Evolutionary conservation across 2,888 invertebrate species (phyloP).

Genomic region (Stenoptilia bipunctidactyla): DNA sequence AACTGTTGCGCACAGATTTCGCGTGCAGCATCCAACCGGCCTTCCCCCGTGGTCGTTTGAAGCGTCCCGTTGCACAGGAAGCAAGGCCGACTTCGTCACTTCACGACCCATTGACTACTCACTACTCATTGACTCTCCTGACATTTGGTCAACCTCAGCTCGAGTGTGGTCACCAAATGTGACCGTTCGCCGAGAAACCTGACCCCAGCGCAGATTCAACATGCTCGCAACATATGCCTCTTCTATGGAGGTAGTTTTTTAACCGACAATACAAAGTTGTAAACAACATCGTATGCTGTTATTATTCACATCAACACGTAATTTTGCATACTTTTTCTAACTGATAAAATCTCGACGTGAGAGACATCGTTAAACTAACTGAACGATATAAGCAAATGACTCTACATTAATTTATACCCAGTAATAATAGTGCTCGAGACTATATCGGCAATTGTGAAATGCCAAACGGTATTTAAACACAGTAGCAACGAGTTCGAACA

Average conservation of each 20-base stretch:
- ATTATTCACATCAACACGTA: too few relatives aligned
- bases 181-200: constrained; percentile 38
- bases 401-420: constrained; percentile 42
- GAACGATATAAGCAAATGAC: constrained; percentile 25
- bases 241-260: constrained; percentile 52
- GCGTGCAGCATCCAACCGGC: constrained; percentile 1
- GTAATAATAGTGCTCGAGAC: constrained; percentile 31
- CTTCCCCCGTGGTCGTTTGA: constrained; percentile 23
- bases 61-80: neutral
- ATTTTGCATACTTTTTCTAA: too few relatives aligned
- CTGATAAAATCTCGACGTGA: too few relatives aligned
- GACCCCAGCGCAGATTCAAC: constrained; percentile 18
- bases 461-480: constrained; percentile 44
- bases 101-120: constrained; percentile 27
- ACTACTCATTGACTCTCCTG: constrained; percentile 32
- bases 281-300: too few relatives aligned
- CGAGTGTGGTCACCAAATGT: constrained; percentile 57
- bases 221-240: constrained; percentile 3
- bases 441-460: constrained; percentile 36
- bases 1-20: too few relatives aligned
- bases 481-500: constrained; percentile 38
- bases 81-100: constrained; percentile 21
- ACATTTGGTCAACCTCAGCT: constrained; percentile 37
- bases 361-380: too few relatives aligned
- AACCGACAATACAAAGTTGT: constrained; percentile 8